A percentile compares a stretch with the other conserved stretches of the same genome.
Conservation (phyloP, 2,797 vertebrate species). For the Epinephelus awoara region DNA sequence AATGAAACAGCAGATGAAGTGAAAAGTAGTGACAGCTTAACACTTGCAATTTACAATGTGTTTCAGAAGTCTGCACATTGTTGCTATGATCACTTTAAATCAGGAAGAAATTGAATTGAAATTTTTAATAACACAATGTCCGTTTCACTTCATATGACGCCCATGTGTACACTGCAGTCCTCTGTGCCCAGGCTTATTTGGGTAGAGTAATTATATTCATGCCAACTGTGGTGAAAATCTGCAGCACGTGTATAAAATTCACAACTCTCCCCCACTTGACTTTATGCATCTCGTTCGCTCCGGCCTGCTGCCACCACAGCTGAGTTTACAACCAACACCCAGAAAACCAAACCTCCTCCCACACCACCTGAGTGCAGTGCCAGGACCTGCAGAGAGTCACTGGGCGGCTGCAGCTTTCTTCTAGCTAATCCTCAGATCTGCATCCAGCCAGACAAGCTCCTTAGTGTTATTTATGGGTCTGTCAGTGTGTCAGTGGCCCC, state of each 20-base stretch:
- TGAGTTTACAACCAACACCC: slow-evolving; percentile 16
- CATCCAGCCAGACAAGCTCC: slow-evolving; percentile 77
- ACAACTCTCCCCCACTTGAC: background rate
- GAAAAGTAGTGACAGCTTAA: background rate
- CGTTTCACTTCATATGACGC: background rate
- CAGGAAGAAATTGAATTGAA: no score
- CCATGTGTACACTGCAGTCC: background rate
- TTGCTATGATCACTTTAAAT: background rate
- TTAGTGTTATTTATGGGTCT: slow-evolving; percentile 75
- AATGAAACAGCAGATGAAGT: background rate
- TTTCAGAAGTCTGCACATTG: background rate
- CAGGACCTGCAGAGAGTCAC: slow-evolving; percentile 30
- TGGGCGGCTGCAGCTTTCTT: slow-evolving; percentile 42
- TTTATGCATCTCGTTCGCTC: background rate
- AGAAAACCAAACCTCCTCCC: slow-evolving; percentile 17
- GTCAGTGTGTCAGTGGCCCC: slow-evolving; percentile 58
- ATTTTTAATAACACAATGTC: background rate
- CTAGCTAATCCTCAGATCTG: slow-evolving; percentile 64
- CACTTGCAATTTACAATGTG: background rate
- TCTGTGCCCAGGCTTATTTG: background rate
- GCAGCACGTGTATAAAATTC: background rate
- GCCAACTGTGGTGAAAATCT: background rate
- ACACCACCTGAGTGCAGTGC: background rate
- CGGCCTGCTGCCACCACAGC: background rate
- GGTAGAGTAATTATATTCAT: background rate